Conservation (phyloP, 2,113 vertebrate genomes). For the Gadus macrocephalus region DNA sequence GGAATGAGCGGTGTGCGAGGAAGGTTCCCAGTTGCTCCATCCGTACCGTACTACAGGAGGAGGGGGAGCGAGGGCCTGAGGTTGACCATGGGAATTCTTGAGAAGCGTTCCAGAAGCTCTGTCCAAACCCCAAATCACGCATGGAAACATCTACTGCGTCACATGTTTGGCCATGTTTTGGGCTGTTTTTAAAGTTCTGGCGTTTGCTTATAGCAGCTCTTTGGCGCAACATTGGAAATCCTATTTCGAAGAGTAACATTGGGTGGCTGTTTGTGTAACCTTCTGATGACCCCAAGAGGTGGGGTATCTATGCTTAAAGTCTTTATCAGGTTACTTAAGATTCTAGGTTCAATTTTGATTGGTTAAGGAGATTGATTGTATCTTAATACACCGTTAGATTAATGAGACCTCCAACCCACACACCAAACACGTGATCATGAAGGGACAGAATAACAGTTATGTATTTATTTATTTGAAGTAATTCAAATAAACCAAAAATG, state of each 20-base stretch:
- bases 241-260: constrained; percentile 37
- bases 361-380: no score
- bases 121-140: constrained; percentile 52
- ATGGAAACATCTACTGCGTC: constrained; percentile 40
- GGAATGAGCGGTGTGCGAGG: constrained; percentile 32
- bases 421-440: no score
- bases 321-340: no score
- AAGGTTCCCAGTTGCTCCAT: constrained; percentile 25
- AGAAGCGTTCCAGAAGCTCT: constrained; percentile 50
- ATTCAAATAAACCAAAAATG: no score
- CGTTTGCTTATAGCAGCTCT: constrained; percentile 22
- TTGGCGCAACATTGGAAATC: no score
- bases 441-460: no score
- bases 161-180: constrained; percentile 32
- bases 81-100: constrained; percentile 36
- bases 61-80: constrained; percentile 30
- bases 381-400: no score
- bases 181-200: constrained; percentile 15
- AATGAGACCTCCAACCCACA: no score
- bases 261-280: background rate
- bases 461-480: no score
- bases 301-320: no score
- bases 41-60: constrained; percentile 33
- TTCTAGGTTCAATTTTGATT: no score
- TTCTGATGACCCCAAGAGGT: no score